Conservation (phyloP, 2,797 vertebrate species). For the Neoniphon sammara region DNA sequence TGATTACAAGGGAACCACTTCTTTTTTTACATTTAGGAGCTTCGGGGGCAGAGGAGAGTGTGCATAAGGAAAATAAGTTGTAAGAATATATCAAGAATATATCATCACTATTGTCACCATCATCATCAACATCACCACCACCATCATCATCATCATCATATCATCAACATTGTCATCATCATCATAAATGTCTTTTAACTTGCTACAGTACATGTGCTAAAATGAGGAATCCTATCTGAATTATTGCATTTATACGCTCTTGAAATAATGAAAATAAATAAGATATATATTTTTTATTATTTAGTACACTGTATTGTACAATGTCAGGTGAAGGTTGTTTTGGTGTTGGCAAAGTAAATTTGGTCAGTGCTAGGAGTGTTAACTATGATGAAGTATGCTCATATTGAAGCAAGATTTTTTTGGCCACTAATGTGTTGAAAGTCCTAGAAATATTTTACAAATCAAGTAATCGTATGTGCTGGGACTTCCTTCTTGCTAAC, state of each 20-base stretch:
- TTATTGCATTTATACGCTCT: slow-evolving; percentile 92
- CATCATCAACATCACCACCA: slow-evolving; percentile 51
- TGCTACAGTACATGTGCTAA: slow-evolving; percentile 82
- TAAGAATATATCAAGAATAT: slow-evolving; percentile 77
- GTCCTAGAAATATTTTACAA: slow-evolving; percentile 38
- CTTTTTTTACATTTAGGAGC: slow-evolving; percentile 69
- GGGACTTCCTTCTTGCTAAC: slow-evolving; percentile 45
- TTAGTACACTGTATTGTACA: slow-evolving; percentile 76
- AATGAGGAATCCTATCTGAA: slow-evolving; percentile 83
- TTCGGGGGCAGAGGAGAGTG: slow-evolving; percentile 64
- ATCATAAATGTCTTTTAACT: slow-evolving; percentile 71
- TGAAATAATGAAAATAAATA: slow-evolving; percentile 82
- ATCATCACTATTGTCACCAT: slow-evolving; percentile 67
- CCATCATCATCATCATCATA: slow-evolving; percentile 52
- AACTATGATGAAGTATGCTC: slow-evolving; percentile 52
- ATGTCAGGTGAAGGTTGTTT: slow-evolving; percentile 73
- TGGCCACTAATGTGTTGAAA: slow-evolving; percentile 43
- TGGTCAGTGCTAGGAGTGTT: slow-evolving; percentile 61
- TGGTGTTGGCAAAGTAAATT: slow-evolving; percentile 64
- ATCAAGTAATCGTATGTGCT: slow-evolving; percentile 30
- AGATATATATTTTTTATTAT: slow-evolving; percentile 59
- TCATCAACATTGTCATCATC: slow-evolving; percentile 48
- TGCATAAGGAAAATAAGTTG: slow-evolving; percentile 71
- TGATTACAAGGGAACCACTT: slow-evolving; percentile 67
- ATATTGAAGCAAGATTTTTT: slow-evolving; percentile 42